Evolutionary conservation across 2,888 invertebrate genomes (phyloP), one percentile per base, ranked within the genome.

Genomic region (Sinohyriopsis cumingii): DNA sequence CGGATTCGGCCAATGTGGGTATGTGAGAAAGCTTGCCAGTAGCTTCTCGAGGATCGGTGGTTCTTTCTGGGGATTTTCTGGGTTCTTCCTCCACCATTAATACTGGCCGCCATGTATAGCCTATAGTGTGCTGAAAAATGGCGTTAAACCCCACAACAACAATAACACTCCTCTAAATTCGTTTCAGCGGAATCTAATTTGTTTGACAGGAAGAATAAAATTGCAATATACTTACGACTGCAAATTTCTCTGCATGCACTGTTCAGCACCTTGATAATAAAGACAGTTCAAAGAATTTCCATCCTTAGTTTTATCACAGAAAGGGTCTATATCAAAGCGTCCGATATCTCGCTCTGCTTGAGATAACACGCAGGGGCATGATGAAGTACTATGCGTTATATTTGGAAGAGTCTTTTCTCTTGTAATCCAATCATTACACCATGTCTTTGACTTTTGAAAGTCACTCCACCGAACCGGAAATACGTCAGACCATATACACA

Each of bases 401-500:
- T 28, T 67, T 7, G 63, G 55, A 25, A 67, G 56, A 22, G 28
- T 61, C 19, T 64, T 62, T 69, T 78, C 81, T 20, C 24, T 59
- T 28, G 33, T 55, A 66, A 83, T 55, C 86, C 86, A 86, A 9
- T 63, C 60, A 56, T 72, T 65, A 73, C 86, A 86, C 80, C 82
- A 77, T 15, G 62, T 45, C 45, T 77, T 73, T 5, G 84, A 84
- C 9, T 73, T 24, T 6, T 55, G 45, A 12, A 59, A 20, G 5
- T 62, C 57, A 20, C 65, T 65, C 77, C 81, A 79, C 57, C 80
- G 74, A 4, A 85, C 82, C 1, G 86, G 83, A 72, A 86, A 86
- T 20, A 84, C 81, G 66, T 86, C 86, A 15, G 86, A 86, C 83
- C 84, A 86, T 45, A 84, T 78, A 55, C 84, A 78, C 45, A 72